A percentile compares a stretch with the other conserved stretches of the same genome.
These are phyloP conservation scores for Epinephelus moara DNA, from an alignment of 2,113 vertebrate species.

Conservation along the genomic window DNA sequence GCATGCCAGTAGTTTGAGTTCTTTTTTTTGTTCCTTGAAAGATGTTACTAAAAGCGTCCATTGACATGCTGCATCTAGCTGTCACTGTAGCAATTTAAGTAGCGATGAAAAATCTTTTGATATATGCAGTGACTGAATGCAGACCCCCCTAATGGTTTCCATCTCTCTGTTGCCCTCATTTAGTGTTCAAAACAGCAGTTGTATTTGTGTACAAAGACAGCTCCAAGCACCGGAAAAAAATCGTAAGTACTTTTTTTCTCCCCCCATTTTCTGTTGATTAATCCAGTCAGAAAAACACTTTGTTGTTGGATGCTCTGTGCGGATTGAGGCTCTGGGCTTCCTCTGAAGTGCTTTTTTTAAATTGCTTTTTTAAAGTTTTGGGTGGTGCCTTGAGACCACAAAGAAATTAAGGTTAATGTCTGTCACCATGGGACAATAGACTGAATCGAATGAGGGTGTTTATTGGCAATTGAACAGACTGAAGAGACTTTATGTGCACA, in stretches of 20 bases:
- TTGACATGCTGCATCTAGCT: conserved; percentile 13
- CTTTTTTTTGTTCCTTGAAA: conserved; percentile 34
- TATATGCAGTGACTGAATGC: conserved; percentile 24
- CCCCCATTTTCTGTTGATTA: not conserved
- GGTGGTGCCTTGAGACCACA: not conserved
- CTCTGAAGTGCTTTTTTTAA: conserved; percentile 28
- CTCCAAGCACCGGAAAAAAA: conserved; percentile 95
- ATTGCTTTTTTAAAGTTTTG: not conserved
- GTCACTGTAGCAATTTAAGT: not conserved
- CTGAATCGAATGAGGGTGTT: conserved; percentile 8
- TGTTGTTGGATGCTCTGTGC: not conserved
- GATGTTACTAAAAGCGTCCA: conserved; percentile 37
- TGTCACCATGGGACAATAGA: conserved; percentile 12
- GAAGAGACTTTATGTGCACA: not conserved
- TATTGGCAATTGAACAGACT: not conserved
- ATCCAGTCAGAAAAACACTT: conserved; percentile 17
- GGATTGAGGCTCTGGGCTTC: not conserved
- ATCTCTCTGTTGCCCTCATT: conserved; percentile 3
- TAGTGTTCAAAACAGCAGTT: conserved; percentile 97
- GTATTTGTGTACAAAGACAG: conserved; percentile 96
- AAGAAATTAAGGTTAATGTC: conserved; percentile 8
- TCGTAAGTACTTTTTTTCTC: conserved; percentile 85
- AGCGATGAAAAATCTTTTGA: conserved; percentile 11
- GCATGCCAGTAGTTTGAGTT: not conserved
- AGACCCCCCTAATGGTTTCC: conserved; percentile 50